Evolutionary conservation across 2,888 invertebrate species (phyloP).

Genomic region (Platycheirus albimanus): DNA sequence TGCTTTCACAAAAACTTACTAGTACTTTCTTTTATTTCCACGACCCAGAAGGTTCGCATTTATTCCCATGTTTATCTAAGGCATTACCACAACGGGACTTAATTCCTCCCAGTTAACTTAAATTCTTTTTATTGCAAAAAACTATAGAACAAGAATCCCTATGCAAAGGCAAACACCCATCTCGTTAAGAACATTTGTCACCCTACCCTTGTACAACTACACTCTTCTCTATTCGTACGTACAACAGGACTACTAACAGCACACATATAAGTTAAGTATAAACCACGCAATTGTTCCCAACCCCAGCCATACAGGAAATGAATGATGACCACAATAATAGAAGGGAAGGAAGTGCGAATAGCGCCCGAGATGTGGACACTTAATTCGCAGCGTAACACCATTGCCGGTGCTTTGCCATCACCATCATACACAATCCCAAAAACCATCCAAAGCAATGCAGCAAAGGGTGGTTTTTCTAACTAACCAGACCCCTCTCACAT

Average conservation of each 20-base stretch:
- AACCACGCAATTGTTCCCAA: constrained; percentile 53
- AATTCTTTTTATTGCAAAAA: constrained; percentile 40
- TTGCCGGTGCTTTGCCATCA: constrained; percentile 23
- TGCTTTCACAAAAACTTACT: not conserved
- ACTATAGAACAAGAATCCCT: constrained; percentile 28
- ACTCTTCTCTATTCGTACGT: constrained; percentile 2
- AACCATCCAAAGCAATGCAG: constrained; percentile 24
- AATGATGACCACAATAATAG: constrained; percentile 74
- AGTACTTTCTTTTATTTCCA: not conserved
- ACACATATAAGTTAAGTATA: constrained; percentile 18
- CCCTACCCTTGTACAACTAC: constrained; percentile 38
- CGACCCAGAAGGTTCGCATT: constrained; percentile 8
- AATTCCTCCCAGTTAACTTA: constrained; percentile 37
- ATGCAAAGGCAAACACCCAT: constrained; percentile 53
- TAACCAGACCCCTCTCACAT: not conserved
- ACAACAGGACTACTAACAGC: not conserved
- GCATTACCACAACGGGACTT: constrained; percentile 32
- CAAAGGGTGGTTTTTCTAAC: constrained; percentile 15
- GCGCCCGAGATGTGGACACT: constrained; percentile 73
- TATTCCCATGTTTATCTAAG: constrained; percentile 32
- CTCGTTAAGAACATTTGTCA: constrained; percentile 67
- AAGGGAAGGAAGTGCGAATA: constrained; percentile 74
- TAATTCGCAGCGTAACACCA: constrained; percentile 68
- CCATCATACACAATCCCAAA: constrained; percentile 20
- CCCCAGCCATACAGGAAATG: constrained; percentile 65